These are phyloP conservation scores for honey bee (Apis mellifera) DNA, from an alignment of 1,140 invertebrate genomes.

Conservation along the genomic window Amel_HAv3.1 CM009945.2:5239501-5240000, in stretches of 20 bases:
- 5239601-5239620: neutral
- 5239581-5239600: constrained; percentile 5
- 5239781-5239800: neutral
- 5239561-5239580: neutral
- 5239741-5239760: too few species aligned
- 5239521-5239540: neutral
- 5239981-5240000: constrained; percentile 10
- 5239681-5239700: neutral
- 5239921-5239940: neutral
- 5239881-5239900: neutral
- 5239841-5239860: neutral
- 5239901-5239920: constrained; percentile 14
- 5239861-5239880: neutral
- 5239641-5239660: neutral
- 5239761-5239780: neutral
- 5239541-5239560: constrained; percentile 14
- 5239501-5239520: neutral
- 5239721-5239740: neutral
- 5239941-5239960: neutral
- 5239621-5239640: neutral
- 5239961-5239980: constrained; percentile 7
- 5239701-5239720: neutral
- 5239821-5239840: constrained; percentile 6
- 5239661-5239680: too few species aligned
- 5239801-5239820: neutral